Evolutionary conservation across 2,888 invertebrate genomes (phyloP).

Genomic region (Panzeria rudis): DNA sequence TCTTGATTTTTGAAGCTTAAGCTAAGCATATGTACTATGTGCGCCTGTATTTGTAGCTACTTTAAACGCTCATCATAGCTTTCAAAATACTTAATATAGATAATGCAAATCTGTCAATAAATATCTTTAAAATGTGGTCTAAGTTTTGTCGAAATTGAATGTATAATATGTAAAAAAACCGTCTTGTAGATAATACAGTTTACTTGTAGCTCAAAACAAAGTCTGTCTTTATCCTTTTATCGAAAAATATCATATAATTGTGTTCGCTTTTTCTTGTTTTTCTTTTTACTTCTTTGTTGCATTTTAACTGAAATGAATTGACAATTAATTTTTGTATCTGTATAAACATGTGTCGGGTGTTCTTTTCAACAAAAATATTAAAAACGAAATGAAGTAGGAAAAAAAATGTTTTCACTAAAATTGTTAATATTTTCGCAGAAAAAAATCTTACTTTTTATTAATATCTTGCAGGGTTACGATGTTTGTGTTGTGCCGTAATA

Average conservation of each 20-base stretch:
- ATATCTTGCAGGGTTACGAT: slow-evolving; percentile 10
- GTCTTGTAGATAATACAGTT: too few relatives aligned
- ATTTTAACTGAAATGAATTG: slow-evolving; percentile 64
- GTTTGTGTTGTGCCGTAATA: slow-evolving; percentile 24
- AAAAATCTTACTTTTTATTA: neutral
- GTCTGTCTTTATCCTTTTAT: neutral
- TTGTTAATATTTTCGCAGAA: slow-evolving; percentile 48
- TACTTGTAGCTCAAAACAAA: neutral
- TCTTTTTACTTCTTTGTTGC: slow-evolving; percentile 1
- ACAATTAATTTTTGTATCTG: slow-evolving; percentile 71
- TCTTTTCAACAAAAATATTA: neutral
- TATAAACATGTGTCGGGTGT: slow-evolving; percentile 64
- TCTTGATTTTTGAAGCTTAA: too few relatives aligned
- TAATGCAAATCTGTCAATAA: too few relatives aligned
- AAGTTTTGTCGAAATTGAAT: too few relatives aligned
- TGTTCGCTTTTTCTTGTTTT: neutral
- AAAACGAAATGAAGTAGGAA: neutral
- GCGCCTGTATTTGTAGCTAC: too few relatives aligned
- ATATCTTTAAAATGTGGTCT: too few relatives aligned
- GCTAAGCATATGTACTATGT: too few relatives aligned
- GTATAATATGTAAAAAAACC: too few relatives aligned
- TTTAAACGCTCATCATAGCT: too few relatives aligned
- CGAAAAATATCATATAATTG: neutral
- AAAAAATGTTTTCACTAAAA: slow-evolving; percentile 17
- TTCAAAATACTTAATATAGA: too few relatives aligned